These are phyloP conservation scores for Cetoscarus ocellatus DNA, from an alignment of 2,797 vertebrate genomes.

Conservation along the genomic window DNA sequence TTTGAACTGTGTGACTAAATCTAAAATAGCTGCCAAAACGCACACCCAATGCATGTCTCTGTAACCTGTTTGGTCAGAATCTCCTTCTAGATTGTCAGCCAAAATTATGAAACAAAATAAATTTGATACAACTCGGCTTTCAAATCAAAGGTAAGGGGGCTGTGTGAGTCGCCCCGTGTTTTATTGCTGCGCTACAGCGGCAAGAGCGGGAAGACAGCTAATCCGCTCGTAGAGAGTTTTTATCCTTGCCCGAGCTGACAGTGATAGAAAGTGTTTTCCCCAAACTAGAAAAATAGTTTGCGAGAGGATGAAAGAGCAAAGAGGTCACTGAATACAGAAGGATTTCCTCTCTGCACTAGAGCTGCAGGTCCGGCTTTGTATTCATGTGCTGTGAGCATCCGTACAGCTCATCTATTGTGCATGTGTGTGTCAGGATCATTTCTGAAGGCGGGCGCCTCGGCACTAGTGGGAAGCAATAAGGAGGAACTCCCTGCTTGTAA, in stretches of 20 bases:
- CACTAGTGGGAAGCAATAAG: conserved; percentile 74
- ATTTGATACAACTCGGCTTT: conserved; percentile 70
- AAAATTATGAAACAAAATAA: conserved; percentile 78
- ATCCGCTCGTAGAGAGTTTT: conserved; percentile 81
- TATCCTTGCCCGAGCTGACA: conserved; percentile 84
- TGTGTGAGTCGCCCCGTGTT: conserved; percentile 69
- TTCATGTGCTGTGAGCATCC: conserved; percentile 75
- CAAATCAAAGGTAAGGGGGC: conserved; percentile 75
- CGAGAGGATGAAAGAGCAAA: conserved; percentile 84
- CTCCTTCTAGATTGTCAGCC: conserved; percentile 60
- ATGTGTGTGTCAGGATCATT: conserved; percentile 79
- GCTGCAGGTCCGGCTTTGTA: conserved; percentile 76
- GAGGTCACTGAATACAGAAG: conserved; percentile 85
- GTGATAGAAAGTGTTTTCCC: conserved; percentile 89
- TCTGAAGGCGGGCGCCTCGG: conserved; percentile 69
- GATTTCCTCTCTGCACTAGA: conserved; percentile 67
- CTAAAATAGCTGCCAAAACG: too few relatives aligned
- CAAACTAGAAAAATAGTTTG: conserved; percentile 88
- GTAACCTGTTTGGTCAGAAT: conserved; percentile 48
- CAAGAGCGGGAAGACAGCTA: conserved; percentile 80
- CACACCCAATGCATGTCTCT: neutral
- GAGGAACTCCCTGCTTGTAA: conserved; percentile 80
- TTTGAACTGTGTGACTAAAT: too few relatives aligned
- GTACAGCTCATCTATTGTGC: conserved; percentile 80
- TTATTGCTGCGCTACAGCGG: conserved; percentile 79